Conservation (phyloP, 2,888 invertebrate species). For the Nephrocerus scutellatus region DNA sequence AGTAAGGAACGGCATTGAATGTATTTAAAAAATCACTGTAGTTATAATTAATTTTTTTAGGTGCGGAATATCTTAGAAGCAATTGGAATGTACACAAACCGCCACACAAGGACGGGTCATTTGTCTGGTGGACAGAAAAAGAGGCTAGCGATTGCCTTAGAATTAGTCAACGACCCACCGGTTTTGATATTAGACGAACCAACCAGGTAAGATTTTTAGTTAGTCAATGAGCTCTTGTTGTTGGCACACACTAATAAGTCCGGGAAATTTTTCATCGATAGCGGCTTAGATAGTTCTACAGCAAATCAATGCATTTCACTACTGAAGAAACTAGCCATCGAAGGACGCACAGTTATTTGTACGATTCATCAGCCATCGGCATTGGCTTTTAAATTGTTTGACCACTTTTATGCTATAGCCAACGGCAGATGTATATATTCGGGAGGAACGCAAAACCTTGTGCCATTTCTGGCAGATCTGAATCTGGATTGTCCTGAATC, state of each 20-base stretch:
- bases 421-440: conserved; percentile 74
- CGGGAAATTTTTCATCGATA: conserved; percentile 40
- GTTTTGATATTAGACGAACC: conserved; percentile 93
- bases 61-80: conserved; percentile 72
- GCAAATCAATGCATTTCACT: conserved; percentile 76
- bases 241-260: not conserved
- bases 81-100: conserved; percentile 61
- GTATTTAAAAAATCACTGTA: not conserved
- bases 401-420: conserved; percentile 77
- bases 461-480: conserved; percentile 67
- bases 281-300: conserved; percentile 73
- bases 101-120: conserved; percentile 60
- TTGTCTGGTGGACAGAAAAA: conserved; percentile 89
- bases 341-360: conserved; percentile 80
- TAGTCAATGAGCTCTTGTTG: not conserved
- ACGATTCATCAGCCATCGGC: conserved; percentile 91
- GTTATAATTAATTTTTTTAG: conserved; percentile 48
- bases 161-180: conserved; percentile 85
- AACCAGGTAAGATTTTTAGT: conserved; percentile 61
- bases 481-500: conserved; percentile 75
- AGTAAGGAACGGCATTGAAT: conserved; percentile 50
- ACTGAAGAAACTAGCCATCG: conserved; percentile 71
- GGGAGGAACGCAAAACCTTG: conserved; percentile 66
- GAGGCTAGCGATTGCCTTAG: conserved; percentile 80
- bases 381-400: conserved; percentile 77